Evolutionary conservation across 2,888 invertebrate genomes (phyloP).

Genomic region (Drosophila multiciliata): DNA sequence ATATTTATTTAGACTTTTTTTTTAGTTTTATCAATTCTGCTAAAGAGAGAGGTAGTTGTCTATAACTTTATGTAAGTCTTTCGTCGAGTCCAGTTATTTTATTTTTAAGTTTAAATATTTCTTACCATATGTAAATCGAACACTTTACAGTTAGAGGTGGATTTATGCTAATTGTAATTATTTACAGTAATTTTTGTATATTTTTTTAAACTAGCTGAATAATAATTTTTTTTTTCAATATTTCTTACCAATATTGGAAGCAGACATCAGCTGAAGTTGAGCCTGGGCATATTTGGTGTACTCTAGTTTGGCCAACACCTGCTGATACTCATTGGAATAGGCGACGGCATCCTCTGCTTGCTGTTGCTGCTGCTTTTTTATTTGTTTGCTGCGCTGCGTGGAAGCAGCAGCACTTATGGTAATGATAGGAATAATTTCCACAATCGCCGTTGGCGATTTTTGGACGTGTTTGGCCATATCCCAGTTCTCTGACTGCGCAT

Average conservation of each 20-base stretch:
- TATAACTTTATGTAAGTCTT: too few relatives aligned
- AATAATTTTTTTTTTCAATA: neutral
- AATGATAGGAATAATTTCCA: constrained; percentile 48
- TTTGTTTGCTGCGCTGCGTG: neutral
- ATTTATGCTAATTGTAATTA: neutral
- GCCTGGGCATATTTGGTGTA: constrained; percentile 62
- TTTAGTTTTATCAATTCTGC: too few relatives aligned
- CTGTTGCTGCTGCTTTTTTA: constrained; percentile 7
- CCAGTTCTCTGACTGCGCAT: neutral
- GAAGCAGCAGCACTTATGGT: neutral
- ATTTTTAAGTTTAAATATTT: too few relatives aligned
- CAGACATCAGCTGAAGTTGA: constrained; percentile 60
- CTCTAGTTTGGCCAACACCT: constrained; percentile 68
- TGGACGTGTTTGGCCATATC: neutral
- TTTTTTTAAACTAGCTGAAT: neutral
- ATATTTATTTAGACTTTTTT: too few relatives aligned
- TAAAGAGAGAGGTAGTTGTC: too few relatives aligned
- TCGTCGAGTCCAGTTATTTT: too few relatives aligned
- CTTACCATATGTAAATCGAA: neutral
- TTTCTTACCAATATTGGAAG: constrained; percentile 24
- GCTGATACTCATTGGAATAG: constrained; percentile 61
- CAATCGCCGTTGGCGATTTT: constrained; percentile 11
- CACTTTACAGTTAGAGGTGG: too few relatives aligned
- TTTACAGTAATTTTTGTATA: neutral
- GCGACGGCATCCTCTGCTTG: constrained; percentile 26